A percentile compares a stretch with the other conserved stretches of the same genome.
These are phyloP conservation scores for Cynocephalus volans DNA, from an alignment of 2,113 vertebrate genomes.

Conservation along the genomic window DNA sequence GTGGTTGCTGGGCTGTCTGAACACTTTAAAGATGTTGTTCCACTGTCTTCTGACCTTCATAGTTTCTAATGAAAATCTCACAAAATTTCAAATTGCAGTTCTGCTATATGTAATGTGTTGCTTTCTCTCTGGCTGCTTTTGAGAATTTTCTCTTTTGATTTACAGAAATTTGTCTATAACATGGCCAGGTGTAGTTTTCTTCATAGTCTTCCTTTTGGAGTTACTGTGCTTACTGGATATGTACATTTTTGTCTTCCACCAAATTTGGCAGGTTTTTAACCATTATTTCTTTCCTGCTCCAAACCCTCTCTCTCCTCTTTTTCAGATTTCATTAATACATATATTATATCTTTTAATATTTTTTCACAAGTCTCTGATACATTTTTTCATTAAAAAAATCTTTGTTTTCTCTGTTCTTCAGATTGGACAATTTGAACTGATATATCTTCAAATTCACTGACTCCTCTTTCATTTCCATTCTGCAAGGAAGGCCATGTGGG, in stretches of 20 bases:
- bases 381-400: background rate
- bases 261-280: background rate
- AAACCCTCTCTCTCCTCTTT: background rate
- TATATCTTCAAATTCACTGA: conserved; percentile 2
- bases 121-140: background rate
- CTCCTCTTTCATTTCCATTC: conserved; percentile 7
- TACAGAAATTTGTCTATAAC: background rate
- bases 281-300: background rate
- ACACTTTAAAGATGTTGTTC: background rate
- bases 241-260: background rate
- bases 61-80: background rate
- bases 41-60: background rate
- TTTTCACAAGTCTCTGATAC: background rate
- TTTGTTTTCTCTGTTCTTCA: background rate
- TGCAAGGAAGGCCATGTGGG: background rate
- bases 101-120: background rate
- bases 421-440: background rate
- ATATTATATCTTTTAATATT: conserved; percentile 22
- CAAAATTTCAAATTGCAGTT: background rate
- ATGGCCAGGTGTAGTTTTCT: background rate
- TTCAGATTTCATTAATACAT: background rate
- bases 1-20: background rate
- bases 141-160: conserved; percentile 46
- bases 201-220: background rate
- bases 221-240: background rate